Evolutionary conservation across 1,140 invertebrate genomes (phyloP), one percentile per base, ranked within the genome.

Genomic region (Drosophila persimilis): DNA sequence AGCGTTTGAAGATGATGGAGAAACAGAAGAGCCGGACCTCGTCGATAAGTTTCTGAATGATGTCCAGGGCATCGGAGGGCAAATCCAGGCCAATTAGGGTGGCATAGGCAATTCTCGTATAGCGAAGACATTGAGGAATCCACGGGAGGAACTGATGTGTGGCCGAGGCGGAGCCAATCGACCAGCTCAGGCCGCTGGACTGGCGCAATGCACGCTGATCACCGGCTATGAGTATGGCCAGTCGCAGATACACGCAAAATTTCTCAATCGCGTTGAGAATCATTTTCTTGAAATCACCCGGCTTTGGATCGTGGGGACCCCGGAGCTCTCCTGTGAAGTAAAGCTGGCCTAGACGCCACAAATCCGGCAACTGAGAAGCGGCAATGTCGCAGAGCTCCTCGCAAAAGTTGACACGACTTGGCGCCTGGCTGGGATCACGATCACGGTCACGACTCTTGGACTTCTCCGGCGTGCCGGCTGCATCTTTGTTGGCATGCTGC

Each of bases 1-100:
- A 95, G 89, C 98, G 95, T 89, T 96, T 96, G 53, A 99, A 95
- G 60, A 98, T 93, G 48, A 95, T 95, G 17, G 94, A 94, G 92
- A 99, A 95, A 76, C 97, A 97, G 90, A 97, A 95, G 47, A 97
- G 94, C 73, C 97, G 94, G 76, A 98, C 94, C 92, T 98, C 96
- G 91, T 98, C 95, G 58, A 98, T 95, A 15, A 99, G 94, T 57
- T 94, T 94, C 74, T 96, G 95, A 35, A 98, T 94, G 50, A 97
- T 95, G 78, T 96, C 95, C 41, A 98, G 92, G 3, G 96, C 92
- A 67, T 97, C 96, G 26, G 94, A 94, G 0, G 96, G 96, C 47
- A 97, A 92, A 92, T 98, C 97, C 46, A 97, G 91, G 51, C 94
- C 93, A 65, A 96, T 95, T 1, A 96, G 90, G 2, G 94, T 94